These are phyloP conservation scores for Thymelicus sylvestris DNA, from an alignment of 2,888 invertebrate genomes.

Conservation along the genomic window DNA sequence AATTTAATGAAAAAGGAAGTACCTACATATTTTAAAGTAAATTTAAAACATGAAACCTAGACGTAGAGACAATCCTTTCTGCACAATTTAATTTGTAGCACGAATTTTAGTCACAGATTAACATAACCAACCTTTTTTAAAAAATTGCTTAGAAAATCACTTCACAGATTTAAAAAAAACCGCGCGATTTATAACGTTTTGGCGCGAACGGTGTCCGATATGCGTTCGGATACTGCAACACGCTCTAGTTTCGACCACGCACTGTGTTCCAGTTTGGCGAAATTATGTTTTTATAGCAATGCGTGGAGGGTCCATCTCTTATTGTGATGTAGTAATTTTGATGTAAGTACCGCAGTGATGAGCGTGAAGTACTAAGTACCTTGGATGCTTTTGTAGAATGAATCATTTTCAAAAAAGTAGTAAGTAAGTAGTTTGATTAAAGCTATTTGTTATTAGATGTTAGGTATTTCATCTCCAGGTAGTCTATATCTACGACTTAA, in stretches of 20 bases:
- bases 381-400: not conserved
- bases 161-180: constrained; percentile 25
- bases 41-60: not conserved
- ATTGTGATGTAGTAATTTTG: constrained; percentile 51
- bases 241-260: constrained; percentile 57
- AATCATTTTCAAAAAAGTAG: not conserved
- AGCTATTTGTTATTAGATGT: too few species aligned
- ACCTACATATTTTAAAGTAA: too few species aligned
- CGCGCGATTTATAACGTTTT: constrained; percentile 17
- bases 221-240: constrained; percentile 49
- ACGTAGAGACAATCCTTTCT: not conserved
- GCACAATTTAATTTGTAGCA: not conserved
- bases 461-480: too few species aligned
- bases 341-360: constrained; percentile 28
- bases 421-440: too few species aligned
- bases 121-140: constrained; percentile 14
- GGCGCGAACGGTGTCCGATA: constrained; percentile 23
- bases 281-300: constrained; percentile 69
- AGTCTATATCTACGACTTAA: too few species aligned
- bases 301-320: constrained; percentile 59
- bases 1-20: too few species aligned
- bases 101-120: not conserved
- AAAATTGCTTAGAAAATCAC: constrained; percentile 16
- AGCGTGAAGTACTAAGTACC: constrained; percentile 15
- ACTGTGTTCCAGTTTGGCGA: constrained; percentile 65